Base-by-base conservation (phyloP, 2,888 invertebrate genomes). In the Tinea pellionella region DNA sequence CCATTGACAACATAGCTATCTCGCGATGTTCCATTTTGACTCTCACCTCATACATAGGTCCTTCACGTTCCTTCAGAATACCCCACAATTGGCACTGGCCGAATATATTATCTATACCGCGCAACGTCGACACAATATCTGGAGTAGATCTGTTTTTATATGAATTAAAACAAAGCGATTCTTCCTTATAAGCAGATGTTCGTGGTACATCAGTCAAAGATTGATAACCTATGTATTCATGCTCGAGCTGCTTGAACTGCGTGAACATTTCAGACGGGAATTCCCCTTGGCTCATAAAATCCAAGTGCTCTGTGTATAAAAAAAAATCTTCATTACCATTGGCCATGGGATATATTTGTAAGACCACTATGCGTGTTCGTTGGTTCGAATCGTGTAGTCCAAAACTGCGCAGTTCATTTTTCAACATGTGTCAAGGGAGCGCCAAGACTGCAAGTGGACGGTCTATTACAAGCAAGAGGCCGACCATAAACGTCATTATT, bases 181-280 rank as follows among this genome's bases (percentile, higher is more conserved):
- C 90, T 72, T 96, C 96, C 51, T 89, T 83, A 74, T 94, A 94
- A 2, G 92, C 89, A 53, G 93, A 84, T 1, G 94, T 92, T 67
- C 94, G 93, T 0, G 97, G 97, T 11, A 98, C 96, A 86, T 98
- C 97, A 0, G 97, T 97, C 60, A 98, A 89, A 74, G 97, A 97
- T 85, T 97, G 97, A 85, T 98, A 98, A 55, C 96, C 97, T 73
- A 96, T 94, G 74, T 96, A 96, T 73, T 96, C 95, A 75, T 96
- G 95, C 74, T 96, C 93, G 62, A 97, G 81, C 82, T 98, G 98
- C 63, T 92, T 91, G 80, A 98, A 97, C 63, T 95, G 94, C 6
- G 90, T 91, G 72, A 96, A 93, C 69, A 91, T 90, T 68, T 92
- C 90, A 57, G 93, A 90, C 0, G 91, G 91, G 61, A 93, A 89